Evolutionary conservation across 2,888 invertebrate genomes (phyloP).

Genomic region (Osmoderma eremita): DNA sequence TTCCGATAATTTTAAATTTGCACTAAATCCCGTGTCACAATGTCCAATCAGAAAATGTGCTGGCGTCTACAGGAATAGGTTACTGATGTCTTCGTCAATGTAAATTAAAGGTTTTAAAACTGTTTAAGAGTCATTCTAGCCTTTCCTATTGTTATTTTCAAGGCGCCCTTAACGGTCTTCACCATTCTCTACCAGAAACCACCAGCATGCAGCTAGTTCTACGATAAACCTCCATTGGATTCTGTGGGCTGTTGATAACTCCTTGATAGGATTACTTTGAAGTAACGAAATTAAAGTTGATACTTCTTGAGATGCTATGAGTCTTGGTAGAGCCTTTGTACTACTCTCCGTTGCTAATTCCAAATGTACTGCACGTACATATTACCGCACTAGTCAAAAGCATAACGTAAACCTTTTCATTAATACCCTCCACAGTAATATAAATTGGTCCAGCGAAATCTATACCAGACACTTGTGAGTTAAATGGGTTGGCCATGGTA

Average conservation of each 20-base stretch:
- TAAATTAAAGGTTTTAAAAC: constrained; percentile 1
- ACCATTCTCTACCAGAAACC: constrained; percentile 15
- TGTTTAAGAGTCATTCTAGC: neutral
- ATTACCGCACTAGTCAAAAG: neutral
- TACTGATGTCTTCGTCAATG: neutral
- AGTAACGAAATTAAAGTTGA: neutral
- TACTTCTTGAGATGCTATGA: constrained; percentile 2
- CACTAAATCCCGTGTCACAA: neutral
- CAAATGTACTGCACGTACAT: constrained; percentile 5
- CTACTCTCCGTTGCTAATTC: constrained; percentile 13
- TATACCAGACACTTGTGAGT: neutral
- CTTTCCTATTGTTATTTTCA: neutral
- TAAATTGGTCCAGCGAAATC: constrained; percentile 8
- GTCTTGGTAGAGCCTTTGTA: neutral
- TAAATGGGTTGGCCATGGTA: neutral
- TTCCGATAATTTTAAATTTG: neutral
- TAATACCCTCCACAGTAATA: neutral
- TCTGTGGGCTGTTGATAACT: neutral
- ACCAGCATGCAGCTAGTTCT: constrained; percentile 4
- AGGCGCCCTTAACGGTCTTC: neutral
- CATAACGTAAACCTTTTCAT: constrained; percentile 3
- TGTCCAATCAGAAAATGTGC: neutral
- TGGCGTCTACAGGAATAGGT: neutral
- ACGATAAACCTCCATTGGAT: constrained; percentile 3
- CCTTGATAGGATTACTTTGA: neutral